Base-by-base conservation (phyloP, 2,888 invertebrate species). In the Prosopocoilus inquinatus region DNA sequence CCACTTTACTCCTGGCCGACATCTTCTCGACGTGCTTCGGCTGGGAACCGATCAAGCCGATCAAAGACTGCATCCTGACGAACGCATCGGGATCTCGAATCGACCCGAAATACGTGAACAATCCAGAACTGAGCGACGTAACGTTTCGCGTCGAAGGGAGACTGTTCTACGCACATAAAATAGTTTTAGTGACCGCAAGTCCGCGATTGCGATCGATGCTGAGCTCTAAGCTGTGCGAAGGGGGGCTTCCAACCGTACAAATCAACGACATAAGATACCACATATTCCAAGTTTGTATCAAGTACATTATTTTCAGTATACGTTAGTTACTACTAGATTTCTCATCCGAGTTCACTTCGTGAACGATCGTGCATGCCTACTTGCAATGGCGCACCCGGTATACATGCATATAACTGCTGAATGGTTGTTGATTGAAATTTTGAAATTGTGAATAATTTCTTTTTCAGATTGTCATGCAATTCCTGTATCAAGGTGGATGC, bases 81-180 rank as follows among this genome's bases (percentile, higher is more conserved):
- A 51, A 52, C 45, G 81, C 84, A 1, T 80, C 81, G 16, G 86
- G 87, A 35, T 90, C 93, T 0, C 81, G 93, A 57, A 93, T 94
- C 64, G 95, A 96, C 79, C 91, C 94, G 0, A 90, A 91, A 70
- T 96, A 93, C 78, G 94, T 96, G 61, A 96, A 95, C 80, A 95
- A 94, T 79, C 91, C 94, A 0, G 93, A 94, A 70, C 81, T 95
- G 35, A 93, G 93, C 66, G 95, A 95, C 73, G 94, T 95, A 28
- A 93, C 93, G 53, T 95, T 95, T 76, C 84, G 93, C 70, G 94
- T 95, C 49, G 94, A 94, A 75, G 94, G 93, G 0, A 84, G 92
- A 60, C 82, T 94, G 16, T 94, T 96, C 78, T 95, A 94, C 75
- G 95, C 93, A 0, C 96, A 96, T 77, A 94, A 94, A 79, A 94